Evolutionary conservation across 2,888 invertebrate species (phyloP), one percentile per base, ranked within the genome.

Genomic region (Phyto melanocephala): DNA sequence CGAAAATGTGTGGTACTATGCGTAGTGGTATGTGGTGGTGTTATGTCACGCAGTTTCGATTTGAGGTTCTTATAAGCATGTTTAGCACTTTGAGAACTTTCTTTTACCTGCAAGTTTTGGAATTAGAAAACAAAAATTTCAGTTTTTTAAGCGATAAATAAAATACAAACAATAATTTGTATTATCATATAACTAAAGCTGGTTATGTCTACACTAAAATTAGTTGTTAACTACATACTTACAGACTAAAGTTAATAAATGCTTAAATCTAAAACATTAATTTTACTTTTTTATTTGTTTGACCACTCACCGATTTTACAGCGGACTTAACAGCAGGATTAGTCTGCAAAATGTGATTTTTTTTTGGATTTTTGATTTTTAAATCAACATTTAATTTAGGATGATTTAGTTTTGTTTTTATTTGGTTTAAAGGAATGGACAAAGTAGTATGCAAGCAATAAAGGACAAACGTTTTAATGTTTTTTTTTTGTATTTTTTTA

Each of bases 261-360:
- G 20, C 54, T 28, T 52, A 37, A 20, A 58, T 60, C 15, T 54
- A 45, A 52, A 63, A 70, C 62, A 45, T 70, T 75, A 37, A n/a
- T 7, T 75, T 75, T 63, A n/a, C 22, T 50, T 63, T 45, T 45
- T 42, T 28, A 20, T 65, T 74, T 45, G 33, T 20, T 17, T 63
- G 80, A 86, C 89, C 90, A 95, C 96, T 96, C 94, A 97, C 97
- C 93, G 96, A 95, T 94, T 97, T 96, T 80, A 97, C 97, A 89
- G 97, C 97, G 91, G 95, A 96, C 93, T 96, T 97, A 92, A 98
- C 95, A 89, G 97, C 97, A 88, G 97, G 97, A 93, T 97, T 97
- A 86, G 97, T 96, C 97, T 97, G 93, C 89, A 95, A 80, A 77
- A 80, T 83, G 80, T 75, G 68, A 74, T 52, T 76, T 84, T 74